Evolutionary conservation across 2,888 invertebrate genomes (phyloP).

Genomic region (Torymus texanus): DNA sequence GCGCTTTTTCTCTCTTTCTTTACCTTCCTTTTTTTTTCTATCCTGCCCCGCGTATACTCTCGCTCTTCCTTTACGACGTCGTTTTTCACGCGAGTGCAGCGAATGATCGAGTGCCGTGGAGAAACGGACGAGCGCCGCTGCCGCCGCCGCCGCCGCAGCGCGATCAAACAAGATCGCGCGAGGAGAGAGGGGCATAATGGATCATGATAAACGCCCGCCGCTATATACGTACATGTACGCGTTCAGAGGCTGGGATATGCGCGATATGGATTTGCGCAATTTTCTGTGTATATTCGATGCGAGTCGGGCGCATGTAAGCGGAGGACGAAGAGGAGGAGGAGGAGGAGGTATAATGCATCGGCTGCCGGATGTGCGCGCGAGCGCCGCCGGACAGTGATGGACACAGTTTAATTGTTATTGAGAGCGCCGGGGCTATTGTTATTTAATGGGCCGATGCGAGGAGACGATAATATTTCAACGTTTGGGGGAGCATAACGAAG

Average conservation of each 20-base stretch:
- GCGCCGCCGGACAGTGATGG: slow-evolving; percentile 27
- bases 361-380: slow-evolving; percentile 11
- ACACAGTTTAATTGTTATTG: slow-evolving; percentile 43
- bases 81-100: slow-evolving; percentile 37
- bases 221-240: neutral
- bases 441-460: slow-evolving; percentile 8
- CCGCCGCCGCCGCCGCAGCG: slow-evolving; percentile 13
- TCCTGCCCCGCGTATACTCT: neutral
- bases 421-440: slow-evolving; percentile 1
- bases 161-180: slow-evolving; percentile 45
- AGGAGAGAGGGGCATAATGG: slow-evolving; percentile 42
- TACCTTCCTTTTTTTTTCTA: slow-evolving; percentile 6
- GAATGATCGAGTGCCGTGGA: slow-evolving; percentile 49
- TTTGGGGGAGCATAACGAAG: slow-evolving; percentile 14
- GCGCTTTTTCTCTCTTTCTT: neutral
- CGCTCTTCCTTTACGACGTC: slow-evolving; percentile 36
- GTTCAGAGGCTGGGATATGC: neutral
- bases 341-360: slow-evolving; percentile 20
- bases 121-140: slow-evolving; percentile 20
- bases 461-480: slow-evolving; percentile 26
- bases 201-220: slow-evolving; percentile 42
- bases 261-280: slow-evolving; percentile 38
- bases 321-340: neutral
- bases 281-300: slow-evolving; percentile 9
- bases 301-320: neutral